phyloP scores from a whole-genome alignment of 1,140 invertebrate species.

The Pectinophora gossypiella region DNA sequence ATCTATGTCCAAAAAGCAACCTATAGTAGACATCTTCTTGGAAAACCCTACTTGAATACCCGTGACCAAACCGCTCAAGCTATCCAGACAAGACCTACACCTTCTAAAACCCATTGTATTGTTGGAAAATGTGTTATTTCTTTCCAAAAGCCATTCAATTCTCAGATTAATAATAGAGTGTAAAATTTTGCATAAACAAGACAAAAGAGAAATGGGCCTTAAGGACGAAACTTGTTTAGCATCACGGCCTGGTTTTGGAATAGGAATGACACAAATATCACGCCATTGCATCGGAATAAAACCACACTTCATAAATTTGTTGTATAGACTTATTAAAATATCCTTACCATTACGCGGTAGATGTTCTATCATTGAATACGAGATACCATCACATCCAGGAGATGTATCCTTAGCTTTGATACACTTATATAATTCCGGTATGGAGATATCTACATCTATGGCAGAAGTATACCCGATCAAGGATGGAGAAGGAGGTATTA shows the following conservation, averaged over 20 bases:
- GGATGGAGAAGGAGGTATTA: conserved; percentile 5
- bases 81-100: conserved; percentile 13
- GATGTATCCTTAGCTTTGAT: conserved; percentile 17
- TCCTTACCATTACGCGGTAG: conserved; percentile 10
- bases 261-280: conserved; percentile 33
- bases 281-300: conserved; percentile 37
- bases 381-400: conserved; percentile 16
- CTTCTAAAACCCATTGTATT: conserved; percentile 10
- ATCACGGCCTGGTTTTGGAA: conserved; percentile 30
- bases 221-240: conserved; percentile 14
- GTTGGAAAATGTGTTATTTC: background rate
- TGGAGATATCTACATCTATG: conserved; percentile 6
- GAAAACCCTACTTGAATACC: conserved; percentile 12
- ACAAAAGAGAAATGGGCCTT: conserved; percentile 35
- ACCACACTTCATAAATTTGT: conserved; percentile 6
- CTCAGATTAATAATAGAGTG: conserved; percentile 16
- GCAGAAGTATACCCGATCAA: conserved; percentile 3
- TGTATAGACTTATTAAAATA: conserved; percentile 15
- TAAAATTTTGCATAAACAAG: conserved; percentile 31
- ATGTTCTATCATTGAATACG: conserved; percentile 21
- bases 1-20: no score
- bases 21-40: background rate
- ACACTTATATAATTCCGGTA: conserved; percentile 13
- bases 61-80: conserved; percentile 6
- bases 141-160: conserved; percentile 17